Conservation (phyloP, 1,140 invertebrate genomes). For the Eciton burchellii region DNA sequence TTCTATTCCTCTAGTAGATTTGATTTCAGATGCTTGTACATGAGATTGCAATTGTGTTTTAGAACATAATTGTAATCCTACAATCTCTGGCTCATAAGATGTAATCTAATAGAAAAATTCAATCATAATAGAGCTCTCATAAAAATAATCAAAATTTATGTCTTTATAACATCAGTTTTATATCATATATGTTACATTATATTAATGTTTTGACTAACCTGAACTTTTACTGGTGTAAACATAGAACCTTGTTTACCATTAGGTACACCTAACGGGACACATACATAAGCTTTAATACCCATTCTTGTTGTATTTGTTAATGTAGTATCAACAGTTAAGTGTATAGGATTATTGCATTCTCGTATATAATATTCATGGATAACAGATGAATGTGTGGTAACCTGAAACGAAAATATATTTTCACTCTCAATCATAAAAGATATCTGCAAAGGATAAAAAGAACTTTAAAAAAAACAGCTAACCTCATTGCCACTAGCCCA, state of each 20-base stretch:
- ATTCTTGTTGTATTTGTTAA: conserved; percentile 91
- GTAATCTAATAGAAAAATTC: conserved; percentile 85
- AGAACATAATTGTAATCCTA: conserved; percentile 91
- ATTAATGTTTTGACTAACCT: conserved; percentile 79
- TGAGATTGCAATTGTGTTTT: conserved; percentile 87
- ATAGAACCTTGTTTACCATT: conserved; percentile 97
- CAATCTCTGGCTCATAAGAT: conserved; percentile 95
- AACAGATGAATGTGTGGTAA: conserved; percentile 97
- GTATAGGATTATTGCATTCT: conserved; percentile 97
- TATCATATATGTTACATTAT: neutral
- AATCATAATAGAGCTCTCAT: no score
- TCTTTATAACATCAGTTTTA: neutral
- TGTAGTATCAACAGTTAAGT: conserved; percentile 97
- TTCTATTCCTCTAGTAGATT: conserved; percentile 88
- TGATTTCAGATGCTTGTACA: conserved; percentile 72
- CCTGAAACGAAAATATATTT: conserved; percentile 83
- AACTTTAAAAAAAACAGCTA: neutral
- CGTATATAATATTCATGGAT: conserved; percentile 99
- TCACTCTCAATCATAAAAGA: neutral
- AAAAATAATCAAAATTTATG: neutral
- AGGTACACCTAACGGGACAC: conserved; percentile 89
- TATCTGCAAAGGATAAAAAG: neutral
- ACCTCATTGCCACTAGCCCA: conserved; percentile 97
- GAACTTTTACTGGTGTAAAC: conserved; percentile 97
- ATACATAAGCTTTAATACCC: conserved; percentile 96